These are phyloP conservation scores for Avahi laniger DNA, from an alignment of 2,797 vertebrate genomes.

Conservation along the genomic window DNA sequence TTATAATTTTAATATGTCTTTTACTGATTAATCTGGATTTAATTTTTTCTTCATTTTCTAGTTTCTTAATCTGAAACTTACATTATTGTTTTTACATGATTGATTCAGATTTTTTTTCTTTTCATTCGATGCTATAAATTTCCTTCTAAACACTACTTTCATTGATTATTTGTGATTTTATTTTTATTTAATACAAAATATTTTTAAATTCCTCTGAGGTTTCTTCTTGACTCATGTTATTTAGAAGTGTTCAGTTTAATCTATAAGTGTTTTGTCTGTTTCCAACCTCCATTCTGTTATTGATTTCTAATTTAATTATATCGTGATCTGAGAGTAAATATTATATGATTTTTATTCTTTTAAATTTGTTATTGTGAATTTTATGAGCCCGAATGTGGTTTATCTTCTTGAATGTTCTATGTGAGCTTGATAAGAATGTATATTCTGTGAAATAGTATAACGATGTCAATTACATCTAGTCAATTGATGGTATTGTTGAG, in stretches of 20 bases:
- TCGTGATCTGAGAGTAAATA: not conserved
- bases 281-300: not conserved
- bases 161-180: not conserved
- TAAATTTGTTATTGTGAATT: not conserved
- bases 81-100: not conserved
- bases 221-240: not conserved
- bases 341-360: not conserved
- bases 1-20: not conserved
- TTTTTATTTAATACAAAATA: not conserved
- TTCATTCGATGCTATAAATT: not conserved
- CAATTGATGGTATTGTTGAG: not conserved
- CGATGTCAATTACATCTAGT: not conserved
- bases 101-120: no score
- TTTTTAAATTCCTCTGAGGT: not conserved
- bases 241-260: not conserved
- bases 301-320: not conserved
- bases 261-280: not conserved
- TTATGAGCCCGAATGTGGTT: not conserved
- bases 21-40: not conserved
- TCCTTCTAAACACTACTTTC: no score
- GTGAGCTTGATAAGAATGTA: not conserved
- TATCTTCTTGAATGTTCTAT: not conserved
- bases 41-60: not conserved
- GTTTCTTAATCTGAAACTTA: not conserved
- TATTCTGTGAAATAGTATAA: not conserved